A percentile compares a stretch with the other conserved stretches of the same genome.
Evolutionary conservation across 1,140 invertebrate species (phyloP).

Genomic region (Drosophila jambulina): DNA sequence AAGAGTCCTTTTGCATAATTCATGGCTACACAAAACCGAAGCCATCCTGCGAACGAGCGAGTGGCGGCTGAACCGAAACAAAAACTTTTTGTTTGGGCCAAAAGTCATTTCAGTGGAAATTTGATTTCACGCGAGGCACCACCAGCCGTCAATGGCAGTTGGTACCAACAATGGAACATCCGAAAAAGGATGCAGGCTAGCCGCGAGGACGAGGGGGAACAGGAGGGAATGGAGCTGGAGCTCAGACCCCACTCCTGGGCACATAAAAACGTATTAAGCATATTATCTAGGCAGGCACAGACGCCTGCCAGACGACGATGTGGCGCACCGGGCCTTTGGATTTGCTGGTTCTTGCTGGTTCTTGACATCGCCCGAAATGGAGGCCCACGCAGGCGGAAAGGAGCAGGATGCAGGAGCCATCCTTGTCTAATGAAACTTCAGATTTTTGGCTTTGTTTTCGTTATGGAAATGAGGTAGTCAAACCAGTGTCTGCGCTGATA

Average conservation of each 20-base stretch:
- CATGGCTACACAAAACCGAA: slow-evolving; percentile 42
- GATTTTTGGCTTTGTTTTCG: slow-evolving; percentile 73
- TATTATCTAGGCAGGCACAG: slow-evolving; percentile 78
- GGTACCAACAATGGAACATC: slow-evolving; percentile 71
- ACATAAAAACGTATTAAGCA: slow-evolving; percentile 83
- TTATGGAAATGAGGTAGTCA: slow-evolving; percentile 76
- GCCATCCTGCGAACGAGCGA: slow-evolving; percentile 15
- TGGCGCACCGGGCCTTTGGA: slow-evolving; percentile 52
- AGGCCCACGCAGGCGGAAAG: slow-evolving; percentile 40
- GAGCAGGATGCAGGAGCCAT: slow-evolving; percentile 18
- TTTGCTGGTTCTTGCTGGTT: slow-evolving; percentile 63
- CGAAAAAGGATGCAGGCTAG: slow-evolving; percentile 29
- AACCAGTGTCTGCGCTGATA: slow-evolving; percentile 13
- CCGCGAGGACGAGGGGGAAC: neutral
- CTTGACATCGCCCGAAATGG: slow-evolving; percentile 68
- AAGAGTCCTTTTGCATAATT: slow-evolving; percentile 76
- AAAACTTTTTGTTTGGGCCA: slow-evolving; percentile 57
- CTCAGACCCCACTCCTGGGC: slow-evolving; percentile 32
- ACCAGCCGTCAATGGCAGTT: slow-evolving; percentile 67
- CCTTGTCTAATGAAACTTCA: slow-evolving; percentile 77
- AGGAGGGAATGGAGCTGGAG: neutral
- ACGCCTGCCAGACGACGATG: slow-evolving; percentile 69
- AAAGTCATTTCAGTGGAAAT: slow-evolving; percentile 81
- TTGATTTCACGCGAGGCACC: slow-evolving; percentile 75
- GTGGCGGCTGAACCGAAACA: slow-evolving; percentile 29